Conservation (phyloP, 2,888 invertebrate genomes). For the Darwinula stevensoni region DNA sequence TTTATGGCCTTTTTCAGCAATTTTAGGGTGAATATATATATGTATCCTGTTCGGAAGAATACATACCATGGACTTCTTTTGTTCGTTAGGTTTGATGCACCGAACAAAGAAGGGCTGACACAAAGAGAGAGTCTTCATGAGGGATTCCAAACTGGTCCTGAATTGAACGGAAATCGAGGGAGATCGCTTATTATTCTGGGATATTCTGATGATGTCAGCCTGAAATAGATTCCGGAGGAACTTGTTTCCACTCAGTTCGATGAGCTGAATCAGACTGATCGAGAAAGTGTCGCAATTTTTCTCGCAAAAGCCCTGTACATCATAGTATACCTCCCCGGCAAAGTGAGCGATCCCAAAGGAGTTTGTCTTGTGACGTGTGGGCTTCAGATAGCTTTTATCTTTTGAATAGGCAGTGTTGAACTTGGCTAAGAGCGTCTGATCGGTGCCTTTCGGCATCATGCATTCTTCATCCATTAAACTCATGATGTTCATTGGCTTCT, state of each 20-base stretch:
- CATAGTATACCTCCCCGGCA: constrained; percentile 92
- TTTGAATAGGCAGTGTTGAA: constrained; percentile 77
- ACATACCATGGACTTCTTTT: constrained; percentile 67
- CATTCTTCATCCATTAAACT: constrained; percentile 95
- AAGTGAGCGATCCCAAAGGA: constrained; percentile 95
- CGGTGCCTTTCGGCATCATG: constrained; percentile 50
- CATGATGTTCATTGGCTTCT: constrained; percentile 88
- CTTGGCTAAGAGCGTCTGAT: constrained; percentile 87
- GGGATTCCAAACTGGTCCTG: constrained; percentile 71
- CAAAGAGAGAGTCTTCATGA: constrained; percentile 77
- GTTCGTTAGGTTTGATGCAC: constrained; percentile 95
- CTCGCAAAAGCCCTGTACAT: constrained; percentile 80
- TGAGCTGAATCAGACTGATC: constrained; percentile 65
- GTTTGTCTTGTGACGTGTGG: constrained; percentile 85
- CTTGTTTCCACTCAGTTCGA: constrained; percentile 70
- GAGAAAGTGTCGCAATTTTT: constrained; percentile 97
- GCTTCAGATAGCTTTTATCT: constrained; percentile 81
- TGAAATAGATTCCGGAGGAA: constrained; percentile 71
- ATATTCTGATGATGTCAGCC: constrained; percentile 75
- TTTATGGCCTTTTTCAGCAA: too few species aligned
- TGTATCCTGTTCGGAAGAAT: too few species aligned
- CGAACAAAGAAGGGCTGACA: constrained; percentile 97
- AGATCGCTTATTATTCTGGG: constrained; percentile 65
- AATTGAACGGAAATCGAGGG: constrained; percentile 88
- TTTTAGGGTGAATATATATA: too few species aligned